Evolutionary conservation across 2,888 invertebrate species (phyloP).

Genomic region (Orchesella flavescens): DNA sequence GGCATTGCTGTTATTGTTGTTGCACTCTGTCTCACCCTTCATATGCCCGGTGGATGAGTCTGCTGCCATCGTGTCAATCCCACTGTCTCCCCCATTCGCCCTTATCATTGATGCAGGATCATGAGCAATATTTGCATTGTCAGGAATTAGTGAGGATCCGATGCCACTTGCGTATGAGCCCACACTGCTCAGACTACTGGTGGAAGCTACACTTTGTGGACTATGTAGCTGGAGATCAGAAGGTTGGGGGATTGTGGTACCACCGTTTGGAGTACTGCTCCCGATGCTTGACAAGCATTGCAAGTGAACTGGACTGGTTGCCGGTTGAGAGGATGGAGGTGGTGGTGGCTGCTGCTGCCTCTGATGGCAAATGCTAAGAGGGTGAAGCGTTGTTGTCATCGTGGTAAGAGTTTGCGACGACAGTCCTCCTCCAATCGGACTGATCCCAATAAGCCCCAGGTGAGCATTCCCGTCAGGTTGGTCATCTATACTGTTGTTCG

Average conservation of each 20-base stretch:
- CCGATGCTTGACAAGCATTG: slow-evolving; percentile 62
- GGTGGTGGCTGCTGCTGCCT: slow-evolving; percentile 48
- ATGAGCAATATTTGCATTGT: slow-evolving; percentile 61
- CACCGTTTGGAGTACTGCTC: slow-evolving; percentile 30
- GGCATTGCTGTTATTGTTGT: slow-evolving; percentile 54
- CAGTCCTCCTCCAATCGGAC: slow-evolving; percentile 55
- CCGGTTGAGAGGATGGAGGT: slow-evolving; percentile 41
- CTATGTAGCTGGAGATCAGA: slow-evolving; percentile 61
- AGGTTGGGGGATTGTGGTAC: slow-evolving; percentile 48
- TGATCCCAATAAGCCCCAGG: slow-evolving; percentile 66
- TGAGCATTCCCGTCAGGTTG: slow-evolving; percentile 66
- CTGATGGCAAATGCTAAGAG: slow-evolving; percentile 65
- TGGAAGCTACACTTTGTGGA: slow-evolving; percentile 62
- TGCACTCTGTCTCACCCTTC: slow-evolving; percentile 52
- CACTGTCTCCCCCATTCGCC: slow-evolving; percentile 46
- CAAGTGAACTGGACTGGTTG: slow-evolving; percentile 61
- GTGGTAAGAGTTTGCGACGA: slow-evolving; percentile 60
- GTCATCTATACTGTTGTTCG: slow-evolving; percentile 68
- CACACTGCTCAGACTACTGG: slow-evolving; percentile 59
- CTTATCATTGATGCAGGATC: slow-evolving; percentile 55
- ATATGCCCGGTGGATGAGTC: slow-evolving; percentile 55
- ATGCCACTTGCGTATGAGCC: slow-evolving; percentile 53
- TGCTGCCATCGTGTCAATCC: slow-evolving; percentile 56
- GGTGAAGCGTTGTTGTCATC: slow-evolving; percentile 65
- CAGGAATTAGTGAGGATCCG: slow-evolving; percentile 43